Evolutionary conservation across 2,113 vertebrate genomes (phyloP).

Genomic region (Apus apus): DNA sequence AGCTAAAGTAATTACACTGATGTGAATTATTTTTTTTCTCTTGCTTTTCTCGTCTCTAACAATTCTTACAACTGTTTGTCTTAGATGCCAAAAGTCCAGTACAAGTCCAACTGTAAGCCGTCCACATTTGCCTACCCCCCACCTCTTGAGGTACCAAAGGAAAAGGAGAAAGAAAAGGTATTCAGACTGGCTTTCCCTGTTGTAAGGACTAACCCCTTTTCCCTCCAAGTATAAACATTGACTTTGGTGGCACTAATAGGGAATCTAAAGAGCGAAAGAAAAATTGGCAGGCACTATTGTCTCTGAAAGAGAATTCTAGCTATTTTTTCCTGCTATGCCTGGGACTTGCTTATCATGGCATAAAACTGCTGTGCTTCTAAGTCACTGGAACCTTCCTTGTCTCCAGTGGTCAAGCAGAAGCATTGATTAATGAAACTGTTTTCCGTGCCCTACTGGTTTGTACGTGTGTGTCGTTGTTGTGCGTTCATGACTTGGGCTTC

Average conservation of each 20-base stretch:
- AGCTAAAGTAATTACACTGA: constrained; percentile 46
- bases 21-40: neutral
- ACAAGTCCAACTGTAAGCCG: constrained; percentile 98
- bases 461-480: neutral
- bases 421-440: neutral
- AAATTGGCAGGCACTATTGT: neutral
- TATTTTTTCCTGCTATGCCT: neutral
- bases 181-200: neutral
- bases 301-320: constrained; percentile 21
- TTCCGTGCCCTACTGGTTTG: neutral
- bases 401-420: neutral
- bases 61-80: constrained; percentile 16
- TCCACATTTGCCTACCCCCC: constrained; percentile 98
- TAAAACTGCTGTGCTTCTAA: neutral
- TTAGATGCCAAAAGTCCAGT: constrained; percentile 99
- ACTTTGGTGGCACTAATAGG: neutral
- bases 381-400: neutral
- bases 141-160: constrained; percentile 96
- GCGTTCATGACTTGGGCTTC: neutral
- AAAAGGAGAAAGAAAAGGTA: constrained; percentile 99
- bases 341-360: neutral
- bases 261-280: neutral
- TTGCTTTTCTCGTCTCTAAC: neutral
- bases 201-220: neutral
- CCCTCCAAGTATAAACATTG: neutral